Base-by-base conservation (phyloP, 2,888 invertebrate genomes). In the Torymus tubicola region DNA sequence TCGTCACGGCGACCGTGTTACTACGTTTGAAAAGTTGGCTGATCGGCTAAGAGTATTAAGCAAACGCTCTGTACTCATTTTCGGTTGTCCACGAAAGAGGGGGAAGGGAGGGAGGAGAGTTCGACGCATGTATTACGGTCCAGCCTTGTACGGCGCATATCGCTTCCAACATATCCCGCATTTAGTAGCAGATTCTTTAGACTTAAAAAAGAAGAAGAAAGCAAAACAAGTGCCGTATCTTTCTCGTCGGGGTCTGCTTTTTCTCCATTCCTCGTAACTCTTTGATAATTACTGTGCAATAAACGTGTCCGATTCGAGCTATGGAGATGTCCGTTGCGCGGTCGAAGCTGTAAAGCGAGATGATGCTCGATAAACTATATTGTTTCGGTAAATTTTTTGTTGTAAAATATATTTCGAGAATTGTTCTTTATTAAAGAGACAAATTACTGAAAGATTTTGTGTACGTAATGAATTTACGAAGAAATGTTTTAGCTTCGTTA, bases 81-180 rank as follows among this genome's bases (percentile, higher is more conserved):
- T 72, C 21, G 67, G 57, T 67, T 24, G 53, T 21, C 31, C 58
- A 31, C 31, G 31, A 5, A 5, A 0, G 5, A 5, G 5, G 31
- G 31, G 31, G 31, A 21, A 21, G 31, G 31, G 31, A 31, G 3
- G 5, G 31, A 4, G 31, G 31, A 31, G 65, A 55, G 69, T 60
- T 61, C n/a, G 65, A 65, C 21, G 71, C 73, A 18, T 8, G 24
- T 14, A 50, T 53, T 61, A 71, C 42, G 69, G 80, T 78, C 80
- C 55, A 81, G 64, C 63, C 76, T 65, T 75, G 74, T 81, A 83
- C 79, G 81, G 78, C 81, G 82, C 85, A 88, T 89, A 89, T 89
- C 89, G 87, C 85, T 87, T 85, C 84, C 85, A 85, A 89, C 88
- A 89, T 89, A 89, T 89, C 88, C 85, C 81, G 86, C 83, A 82